Evolutionary conservation across 1,140 invertebrate species (phyloP), one percentile per base, ranked within the genome.

Genomic region (Melipona quadrifasciata): DNA sequence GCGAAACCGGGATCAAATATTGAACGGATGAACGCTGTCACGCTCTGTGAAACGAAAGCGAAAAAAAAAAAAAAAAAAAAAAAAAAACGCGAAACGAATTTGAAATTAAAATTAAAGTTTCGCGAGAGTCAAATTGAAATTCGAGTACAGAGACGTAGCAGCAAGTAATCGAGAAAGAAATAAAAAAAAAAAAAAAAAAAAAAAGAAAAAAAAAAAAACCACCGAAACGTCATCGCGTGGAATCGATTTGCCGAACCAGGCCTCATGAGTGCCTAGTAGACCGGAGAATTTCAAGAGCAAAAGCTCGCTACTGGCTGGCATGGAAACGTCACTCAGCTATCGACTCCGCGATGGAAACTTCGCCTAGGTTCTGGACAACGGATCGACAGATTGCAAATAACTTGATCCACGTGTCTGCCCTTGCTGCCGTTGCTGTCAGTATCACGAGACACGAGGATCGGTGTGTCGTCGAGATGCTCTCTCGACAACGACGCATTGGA

Each of bases 301-400:
- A 93, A 90, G 93, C 92, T 94, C 92, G 93, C 92, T 84, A 93
- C 89, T 93, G 90, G 92, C 92, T 94, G 92, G 93, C 94, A 95
- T 94, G 94, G 94, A 94, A 91, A 91, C 92, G 91, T 94, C 94
- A 91, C 92, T 95, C 94, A 94, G 91, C 93, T 94, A 95, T 93
- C 89, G 94, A 95, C 94, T 95, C 94, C 93, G 88, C 94, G 91
- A 80, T 64, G 77, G 89, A 83, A 90, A 85, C 47, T 85, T 87
- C 68, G 85, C 47, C 8, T 53, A 73, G 87, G 67, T 68, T 87
- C 34, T 68, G 76, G 70, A 64, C 61, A 61, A 67, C 64, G 77
- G 83, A 89, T 81, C 80, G 80, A 84, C 79, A 68, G 87, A 84
- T 86, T 89, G 73, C 57, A 86, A 89, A 89, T 85, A 77, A 86